Conservation (phyloP, 2,888 invertebrate genomes). For the Lasioglossum villosulum region DNA sequence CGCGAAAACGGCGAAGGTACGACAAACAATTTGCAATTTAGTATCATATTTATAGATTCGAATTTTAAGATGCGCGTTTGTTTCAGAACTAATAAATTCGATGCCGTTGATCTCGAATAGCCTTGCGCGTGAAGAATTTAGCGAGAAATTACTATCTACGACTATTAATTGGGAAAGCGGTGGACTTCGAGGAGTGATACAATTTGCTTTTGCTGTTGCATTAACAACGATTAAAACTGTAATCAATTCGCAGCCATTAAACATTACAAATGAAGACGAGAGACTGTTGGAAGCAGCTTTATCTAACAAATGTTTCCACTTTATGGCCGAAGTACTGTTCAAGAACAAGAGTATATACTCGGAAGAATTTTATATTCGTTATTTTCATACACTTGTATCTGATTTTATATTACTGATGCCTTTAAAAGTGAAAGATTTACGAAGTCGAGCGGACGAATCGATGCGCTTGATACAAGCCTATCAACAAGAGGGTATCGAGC, state of each 20-base stretch:
- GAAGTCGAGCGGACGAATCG: constrained; percentile 95
- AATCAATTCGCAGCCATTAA: constrained; percentile 86
- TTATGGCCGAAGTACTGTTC: constrained; percentile 90
- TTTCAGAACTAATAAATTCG: constrained; percentile 80
- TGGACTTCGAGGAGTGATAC: constrained; percentile 87
- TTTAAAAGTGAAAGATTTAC: constrained; percentile 93
- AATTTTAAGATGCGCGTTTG: neutral
- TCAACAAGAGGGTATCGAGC: constrained; percentile 90
- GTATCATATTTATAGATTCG: neutral
- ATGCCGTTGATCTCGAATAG: constrained; percentile 80
- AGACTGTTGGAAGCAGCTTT: constrained; percentile 92
- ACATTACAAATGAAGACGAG: constrained; percentile 91
- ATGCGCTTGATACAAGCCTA: constrained; percentile 92
- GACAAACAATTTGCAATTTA: neutral
- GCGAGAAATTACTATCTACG: constrained; percentile 86
- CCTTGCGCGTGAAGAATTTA: constrained; percentile 85
- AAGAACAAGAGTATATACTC: constrained; percentile 89
- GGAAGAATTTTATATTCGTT: constrained; percentile 93
- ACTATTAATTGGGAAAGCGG: constrained; percentile 86
- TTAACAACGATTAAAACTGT: constrained; percentile 88
- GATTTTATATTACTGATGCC: constrained; percentile 98
- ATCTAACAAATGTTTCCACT: constrained; percentile 91
- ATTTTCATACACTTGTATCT: constrained; percentile 93
- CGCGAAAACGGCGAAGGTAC: constrained; percentile 90
- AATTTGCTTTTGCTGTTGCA: constrained; percentile 90